phyloP scores from a whole-genome alignment of 2,797 vertebrate genomes.

The Tokudaia muenninki region DNA sequence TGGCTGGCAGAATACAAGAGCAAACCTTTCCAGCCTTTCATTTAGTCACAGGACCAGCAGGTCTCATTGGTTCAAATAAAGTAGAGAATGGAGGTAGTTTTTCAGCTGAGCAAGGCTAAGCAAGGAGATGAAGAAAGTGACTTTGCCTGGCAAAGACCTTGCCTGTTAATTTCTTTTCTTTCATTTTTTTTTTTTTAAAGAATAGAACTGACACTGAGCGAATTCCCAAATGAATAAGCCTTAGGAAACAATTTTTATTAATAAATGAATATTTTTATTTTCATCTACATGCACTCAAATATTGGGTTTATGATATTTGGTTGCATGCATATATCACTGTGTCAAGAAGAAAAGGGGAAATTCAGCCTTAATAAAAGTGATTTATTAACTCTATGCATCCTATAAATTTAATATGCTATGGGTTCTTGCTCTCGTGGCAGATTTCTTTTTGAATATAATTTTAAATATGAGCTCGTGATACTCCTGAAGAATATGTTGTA shows the following conservation, averaged over 20 bases:
- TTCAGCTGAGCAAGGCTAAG: slow-evolving; percentile 71
- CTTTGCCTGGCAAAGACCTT: slow-evolving; percentile 59
- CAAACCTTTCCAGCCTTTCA: slow-evolving; percentile 74
- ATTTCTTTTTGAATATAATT: slow-evolving; percentile 75
- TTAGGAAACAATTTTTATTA: slow-evolving; percentile 81
- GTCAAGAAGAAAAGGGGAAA: slow-evolving; percentile 64
- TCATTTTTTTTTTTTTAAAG: slow-evolving; percentile 21
- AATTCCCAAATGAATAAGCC: slow-evolving; percentile 69
- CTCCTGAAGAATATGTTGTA: slow-evolving; percentile 65
- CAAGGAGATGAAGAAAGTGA: slow-evolving; percentile 53
- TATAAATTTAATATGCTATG: slow-evolving; percentile 80
- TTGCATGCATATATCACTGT: slow-evolving; percentile 72
- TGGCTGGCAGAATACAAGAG: slow-evolving; percentile 75
- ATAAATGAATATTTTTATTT: slow-evolving; percentile 77
- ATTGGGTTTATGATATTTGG: slow-evolving; percentile 73
- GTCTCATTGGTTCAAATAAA: slow-evolving; percentile 59
- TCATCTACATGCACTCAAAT: slow-evolving; percentile 68
- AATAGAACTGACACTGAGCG: slow-evolving; percentile 55
- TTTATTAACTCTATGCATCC: slow-evolving; percentile 76
- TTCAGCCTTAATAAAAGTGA: slow-evolving; percentile 80
- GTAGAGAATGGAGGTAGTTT: slow-evolving; percentile 67
- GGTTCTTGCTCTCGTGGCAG: slow-evolving; percentile 63
- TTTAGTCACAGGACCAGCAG: slow-evolving; percentile 76
- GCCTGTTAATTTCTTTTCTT: slow-evolving; percentile 56
- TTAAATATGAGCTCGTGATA: slow-evolving; percentile 60